Base-by-base conservation (phyloP, 2,113 vertebrate genomes). In the Antechinus flavipes region DNA sequence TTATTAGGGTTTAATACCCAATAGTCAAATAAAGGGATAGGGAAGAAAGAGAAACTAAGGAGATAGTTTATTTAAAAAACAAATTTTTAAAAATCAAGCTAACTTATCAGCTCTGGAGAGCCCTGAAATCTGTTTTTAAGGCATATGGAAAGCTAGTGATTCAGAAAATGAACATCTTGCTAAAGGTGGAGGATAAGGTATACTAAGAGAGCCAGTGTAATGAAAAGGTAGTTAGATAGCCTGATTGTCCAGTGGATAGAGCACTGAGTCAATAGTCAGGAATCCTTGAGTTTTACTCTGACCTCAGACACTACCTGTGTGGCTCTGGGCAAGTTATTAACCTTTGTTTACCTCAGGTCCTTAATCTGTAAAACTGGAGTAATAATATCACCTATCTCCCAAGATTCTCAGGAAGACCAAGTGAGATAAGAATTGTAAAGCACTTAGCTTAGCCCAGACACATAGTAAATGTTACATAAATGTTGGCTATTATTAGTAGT, bases 21-120 rank as follows among this genome's bases (percentile, higher is more conserved):
- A n/a, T 22, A 25, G 10, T 11, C 3, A 35, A 12, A 3, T 56
- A 42, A 4, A 4, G 26, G 30, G 76, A 23, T 10, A 1, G 0
- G 0, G n/a, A 8, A 16, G 26, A 30, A 4, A 2, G 25, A 8
- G 22, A 19, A 2, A 7, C 8, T 2, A 3, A 27, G 68, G 35
- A n/a, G 14, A n/a, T n/a, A 6, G 16, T n/a, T 76, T 35, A 76
- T 76, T 76, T 76, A n/a, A 76, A 56, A 56, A n/a, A 76, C 35
- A 19, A 76, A 76, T 68, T 0, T 42, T 42, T 47, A 47, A 47
- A 68, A 68, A 14, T 4, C 68, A 76, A 8, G 16, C 35, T 76
- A 12, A 76, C 35, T 14, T 1, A n/a, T 76, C 30, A 68, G 61
- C 27, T n/a, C 16, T 22, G 30, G n/a, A n/a, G n/a, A n/a, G n/a